Percentiles rank a stretch among this genome's conserved stretches.
phyloP scores from a whole-genome alignment of 2,113 vertebrate species.

The Micronycteris hirsuta region DNA sequence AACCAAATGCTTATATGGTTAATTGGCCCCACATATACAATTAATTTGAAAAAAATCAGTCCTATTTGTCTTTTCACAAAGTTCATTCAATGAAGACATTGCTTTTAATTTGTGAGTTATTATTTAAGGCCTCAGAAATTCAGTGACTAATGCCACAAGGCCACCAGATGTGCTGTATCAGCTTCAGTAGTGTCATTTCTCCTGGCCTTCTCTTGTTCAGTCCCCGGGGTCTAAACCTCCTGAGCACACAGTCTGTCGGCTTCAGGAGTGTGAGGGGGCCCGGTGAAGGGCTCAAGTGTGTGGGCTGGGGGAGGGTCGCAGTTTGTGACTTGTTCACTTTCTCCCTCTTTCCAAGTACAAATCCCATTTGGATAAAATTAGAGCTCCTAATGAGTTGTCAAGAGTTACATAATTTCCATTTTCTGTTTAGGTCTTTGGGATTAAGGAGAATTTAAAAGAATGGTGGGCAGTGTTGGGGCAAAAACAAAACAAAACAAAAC shows the following conservation, averaged over 20 bases:
- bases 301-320: not conserved
- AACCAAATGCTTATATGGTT: not conserved
- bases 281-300: not conserved
- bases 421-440: not conserved
- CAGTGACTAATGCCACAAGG: not conserved
- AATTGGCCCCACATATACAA: not conserved
- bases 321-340: not conserved
- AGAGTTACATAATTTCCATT: not conserved
- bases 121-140: not conserved
- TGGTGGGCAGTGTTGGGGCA: not conserved
- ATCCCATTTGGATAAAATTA: slow-evolving; percentile 5
- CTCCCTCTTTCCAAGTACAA: not conserved
- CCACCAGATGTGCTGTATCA: not conserved
- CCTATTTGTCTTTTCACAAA: not conserved
- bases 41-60: not conserved
- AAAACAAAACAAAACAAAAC: not conserved
- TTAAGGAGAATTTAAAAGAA: not conserved
- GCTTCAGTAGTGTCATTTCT: not conserved
- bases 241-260: not conserved
- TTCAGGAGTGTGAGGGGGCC: not conserved
- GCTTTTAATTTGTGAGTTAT: not conserved
- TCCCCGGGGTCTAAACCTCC: not conserved
- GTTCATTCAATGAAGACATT: not conserved
- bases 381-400: not conserved
- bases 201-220: not conserved